Percentiles rank a stretch among this genome's conserved stretches.
These are phyloP conservation scores for Hippocampus comes DNA, from an alignment of 2,113 vertebrate genomes.

Conservation along the genomic window DNA sequence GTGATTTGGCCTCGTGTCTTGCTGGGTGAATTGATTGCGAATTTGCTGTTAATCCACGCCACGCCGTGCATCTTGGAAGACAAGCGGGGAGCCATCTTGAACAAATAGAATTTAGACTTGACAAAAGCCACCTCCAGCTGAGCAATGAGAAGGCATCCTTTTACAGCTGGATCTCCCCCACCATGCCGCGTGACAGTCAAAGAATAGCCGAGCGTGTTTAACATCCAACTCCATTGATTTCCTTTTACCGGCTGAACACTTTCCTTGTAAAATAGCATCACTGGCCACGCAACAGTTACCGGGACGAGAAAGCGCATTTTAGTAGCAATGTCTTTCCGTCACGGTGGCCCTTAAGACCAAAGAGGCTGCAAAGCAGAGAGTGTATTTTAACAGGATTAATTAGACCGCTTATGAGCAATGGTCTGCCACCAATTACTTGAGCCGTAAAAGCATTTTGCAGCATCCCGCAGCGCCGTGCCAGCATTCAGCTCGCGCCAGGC, in stretches of 20 bases:
- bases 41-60: conserved; percentile 69
- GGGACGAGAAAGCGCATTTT: conserved; percentile 45
- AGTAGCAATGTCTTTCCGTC: conserved; percentile 17
- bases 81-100: conserved; percentile 64
- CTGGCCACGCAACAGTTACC: conserved; percentile 43
- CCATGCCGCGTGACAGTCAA: conserved; percentile 47
- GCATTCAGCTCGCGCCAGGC: conserved; percentile 22
- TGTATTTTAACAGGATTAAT: conserved; percentile 67
- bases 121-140: conserved; percentile 70
- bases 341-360: conserved; percentile 10
- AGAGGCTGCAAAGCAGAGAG: conserved; percentile 34
- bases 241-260: conserved; percentile 7
- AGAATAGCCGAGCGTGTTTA: conserved; percentile 47
- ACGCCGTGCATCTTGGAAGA: conserved; percentile 61
- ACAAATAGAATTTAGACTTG: conserved; percentile 70
- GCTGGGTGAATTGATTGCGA: conserved; percentile 74
- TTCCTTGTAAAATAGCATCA: conserved; percentile 32
- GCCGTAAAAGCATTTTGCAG: conserved; percentile 55
- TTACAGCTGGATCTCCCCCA: conserved; percentile 47
- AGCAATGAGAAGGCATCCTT: conserved; percentile 61
- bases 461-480: conserved; percentile 41
- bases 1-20: conserved; percentile 60
- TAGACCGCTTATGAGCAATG: conserved; percentile 65
- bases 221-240: conserved; percentile 37
- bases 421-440: conserved; percentile 67